Conservation (phyloP, 2,888 invertebrate species). For the Neocrepidodera transversa region DNA sequence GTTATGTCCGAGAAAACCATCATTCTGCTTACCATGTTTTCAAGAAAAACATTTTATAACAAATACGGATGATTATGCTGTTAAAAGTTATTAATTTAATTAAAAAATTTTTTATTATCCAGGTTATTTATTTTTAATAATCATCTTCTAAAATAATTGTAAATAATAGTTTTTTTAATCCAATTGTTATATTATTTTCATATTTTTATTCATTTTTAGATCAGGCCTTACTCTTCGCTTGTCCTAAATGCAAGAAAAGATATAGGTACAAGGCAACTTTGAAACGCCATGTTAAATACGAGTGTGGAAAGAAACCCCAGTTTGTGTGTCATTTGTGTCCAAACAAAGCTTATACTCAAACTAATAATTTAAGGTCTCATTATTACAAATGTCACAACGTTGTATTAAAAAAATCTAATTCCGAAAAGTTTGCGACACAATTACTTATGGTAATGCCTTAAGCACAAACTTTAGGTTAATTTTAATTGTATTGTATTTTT, state of each 20-base stretch:
- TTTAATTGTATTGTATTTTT: too few relatives aligned
- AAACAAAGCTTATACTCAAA: slow-evolving; percentile 22
- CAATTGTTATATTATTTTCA: not conserved
- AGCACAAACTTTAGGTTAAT: too few relatives aligned
- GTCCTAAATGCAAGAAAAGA: slow-evolving; percentile 14
- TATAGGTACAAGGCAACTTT: slow-evolving; percentile 17
- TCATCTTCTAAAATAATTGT: not conserved
- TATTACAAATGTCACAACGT: slow-evolving; percentile 9
- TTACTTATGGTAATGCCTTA: too few relatives aligned
- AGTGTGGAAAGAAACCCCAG: slow-evolving; percentile 57
- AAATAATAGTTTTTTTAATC: not conserved
- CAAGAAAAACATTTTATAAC: not conserved
- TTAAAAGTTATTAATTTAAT: too few relatives aligned
- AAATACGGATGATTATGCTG: not conserved
- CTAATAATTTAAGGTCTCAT: slow-evolving; percentile 13
- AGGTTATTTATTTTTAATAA: not conserved
- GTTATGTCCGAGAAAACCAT: not conserved
- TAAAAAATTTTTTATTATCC: too few relatives aligned
- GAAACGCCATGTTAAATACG: slow-evolving; percentile 48
- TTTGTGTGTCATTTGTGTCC: slow-evolving; percentile 19
- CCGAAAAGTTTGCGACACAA: too few relatives aligned
- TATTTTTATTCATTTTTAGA: not conserved
- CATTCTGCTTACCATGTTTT: not conserved
- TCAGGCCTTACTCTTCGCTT: not conserved
- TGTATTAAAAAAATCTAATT: not conserved